Evolutionary conservation across 2,113 vertebrate species (phyloP).

Genomic region (Cyprinodon tularosa): DNA sequence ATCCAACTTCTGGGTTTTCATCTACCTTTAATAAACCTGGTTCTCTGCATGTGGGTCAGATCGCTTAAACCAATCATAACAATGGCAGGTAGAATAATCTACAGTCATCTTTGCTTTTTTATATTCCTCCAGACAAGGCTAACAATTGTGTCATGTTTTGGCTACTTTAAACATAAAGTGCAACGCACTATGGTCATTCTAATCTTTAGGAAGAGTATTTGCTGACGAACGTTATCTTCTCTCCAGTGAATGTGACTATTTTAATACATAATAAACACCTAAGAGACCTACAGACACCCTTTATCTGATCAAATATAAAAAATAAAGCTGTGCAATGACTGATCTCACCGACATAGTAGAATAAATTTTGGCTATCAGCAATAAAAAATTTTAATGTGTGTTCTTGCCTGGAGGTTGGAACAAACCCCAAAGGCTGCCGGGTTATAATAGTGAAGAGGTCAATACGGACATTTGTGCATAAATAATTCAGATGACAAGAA

Average conservation of each 20-base stretch:
- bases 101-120: no score
- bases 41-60: no score
- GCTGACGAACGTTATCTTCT: not conserved
- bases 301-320: not conserved
- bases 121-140: no score
- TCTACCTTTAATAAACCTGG: no score
- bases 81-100: no score
- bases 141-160: not conserved
- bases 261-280: not conserved
- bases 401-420: not conserved
- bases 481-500: conserved; percentile 33
- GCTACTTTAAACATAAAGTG: no score
- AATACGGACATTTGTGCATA: conserved; percentile 47
- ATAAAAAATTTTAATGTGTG: not conserved
- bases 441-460: conserved; percentile 47
- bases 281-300: not conserved
- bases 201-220: not conserved
- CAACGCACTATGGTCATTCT: no score
- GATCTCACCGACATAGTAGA: not conserved
- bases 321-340: not conserved
- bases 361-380: no score
- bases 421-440: not conserved
- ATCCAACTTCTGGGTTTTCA: no score
- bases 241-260: not conserved
- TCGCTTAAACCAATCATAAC: no score